Evolutionary conservation across 1,140 invertebrate species (phyloP).

Genomic region (Drosophila eugracilis): DNA sequence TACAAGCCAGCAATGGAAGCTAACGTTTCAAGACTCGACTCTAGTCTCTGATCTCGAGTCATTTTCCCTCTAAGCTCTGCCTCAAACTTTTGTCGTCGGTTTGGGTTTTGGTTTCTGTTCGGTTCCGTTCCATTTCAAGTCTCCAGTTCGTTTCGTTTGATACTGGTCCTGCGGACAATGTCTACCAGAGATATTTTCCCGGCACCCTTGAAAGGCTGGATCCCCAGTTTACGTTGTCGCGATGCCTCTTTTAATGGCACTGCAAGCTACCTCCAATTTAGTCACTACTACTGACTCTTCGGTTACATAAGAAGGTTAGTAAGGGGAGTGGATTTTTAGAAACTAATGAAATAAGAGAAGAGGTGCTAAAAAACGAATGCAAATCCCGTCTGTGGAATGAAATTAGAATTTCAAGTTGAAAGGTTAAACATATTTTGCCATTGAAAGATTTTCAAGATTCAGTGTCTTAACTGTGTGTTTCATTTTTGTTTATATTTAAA

Average conservation of each 20-base stretch:
- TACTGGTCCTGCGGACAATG: slow-evolving; percentile 64
- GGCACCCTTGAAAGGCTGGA: slow-evolving; percentile 63
- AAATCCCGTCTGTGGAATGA: too few relatives aligned
- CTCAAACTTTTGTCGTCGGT: slow-evolving; percentile 52
- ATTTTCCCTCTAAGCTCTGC: slow-evolving; percentile 40
- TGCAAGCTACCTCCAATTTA: slow-evolving; percentile 85
- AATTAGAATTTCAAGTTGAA: too few relatives aligned
- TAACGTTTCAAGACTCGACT: slow-evolving; percentile 16
- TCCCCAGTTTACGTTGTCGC: slow-evolving; percentile 51
- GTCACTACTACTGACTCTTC: slow-evolving; percentile 90
- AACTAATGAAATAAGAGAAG: too few relatives aligned
- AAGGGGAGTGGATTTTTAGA: background rate
- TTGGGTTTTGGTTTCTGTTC: slow-evolving; percentile 49
- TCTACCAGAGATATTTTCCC: slow-evolving; percentile 6
- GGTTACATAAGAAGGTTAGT: slow-evolving; percentile 88
- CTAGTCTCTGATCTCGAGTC: too few relatives aligned
- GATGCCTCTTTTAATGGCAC: slow-evolving; percentile 52
- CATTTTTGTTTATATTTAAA: too few relatives aligned
- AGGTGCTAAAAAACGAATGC: too few relatives aligned
- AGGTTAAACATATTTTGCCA: too few relatives aligned
- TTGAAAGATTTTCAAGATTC: too few relatives aligned
- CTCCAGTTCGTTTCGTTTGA: slow-evolving; percentile 77
- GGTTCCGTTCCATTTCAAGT: slow-evolving; percentile 22
- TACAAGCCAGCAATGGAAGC: slow-evolving; percentile 32
- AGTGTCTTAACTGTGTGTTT: too few relatives aligned